Conservation (phyloP, 2,797 vertebrate genomes). For the Sebastes steindachneri region DNA sequence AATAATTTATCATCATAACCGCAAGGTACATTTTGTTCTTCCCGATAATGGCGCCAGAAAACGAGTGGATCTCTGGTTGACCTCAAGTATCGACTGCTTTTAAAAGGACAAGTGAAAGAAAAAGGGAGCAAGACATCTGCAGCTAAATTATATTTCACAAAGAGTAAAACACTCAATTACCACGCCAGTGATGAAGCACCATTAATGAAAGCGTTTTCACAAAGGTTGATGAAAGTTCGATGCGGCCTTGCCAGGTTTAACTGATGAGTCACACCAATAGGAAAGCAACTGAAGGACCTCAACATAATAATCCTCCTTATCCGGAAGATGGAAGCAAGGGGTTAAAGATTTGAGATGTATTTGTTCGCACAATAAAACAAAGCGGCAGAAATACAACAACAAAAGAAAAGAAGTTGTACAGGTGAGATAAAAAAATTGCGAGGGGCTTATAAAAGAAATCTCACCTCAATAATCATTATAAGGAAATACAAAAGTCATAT, state of each 20-base stretch:
- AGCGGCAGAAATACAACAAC: too few relatives aligned
- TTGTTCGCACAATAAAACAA: too few relatives aligned
- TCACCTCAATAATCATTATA: too few relatives aligned
- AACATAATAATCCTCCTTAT: not conserved
- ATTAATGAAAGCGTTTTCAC: slow-evolving; percentile 33
- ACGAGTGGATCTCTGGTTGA: slow-evolving; percentile 20
- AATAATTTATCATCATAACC: slow-evolving; percentile 31
- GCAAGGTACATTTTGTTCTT: slow-evolving; percentile 32
- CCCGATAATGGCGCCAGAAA: not conserved
- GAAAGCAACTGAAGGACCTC: slow-evolving; percentile 1
- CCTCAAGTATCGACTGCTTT: slow-evolving; percentile 5
- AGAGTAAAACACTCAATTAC: slow-evolving; percentile 25
- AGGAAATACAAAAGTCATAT: too few relatives aligned
- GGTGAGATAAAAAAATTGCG: too few relatives aligned
- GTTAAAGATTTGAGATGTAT: not conserved
- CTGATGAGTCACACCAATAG: slow-evolving; percentile 23
- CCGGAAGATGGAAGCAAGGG: not conserved
- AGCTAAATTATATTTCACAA: slow-evolving; percentile 16
- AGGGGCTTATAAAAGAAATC: accelerated
- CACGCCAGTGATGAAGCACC: not conserved
- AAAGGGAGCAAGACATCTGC: slow-evolving; percentile 23
- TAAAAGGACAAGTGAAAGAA: slow-evolving; percentile 1
- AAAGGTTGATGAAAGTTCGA: slow-evolving; percentile 23
- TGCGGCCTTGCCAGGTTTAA: not conserved
- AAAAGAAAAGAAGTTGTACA: too few relatives aligned